A percentile compares a stretch with the other conserved stretches of the same genome.
phyloP scores from a whole-genome alignment of 1,140 invertebrate species.

The Trichonephila inaurata region DNA sequence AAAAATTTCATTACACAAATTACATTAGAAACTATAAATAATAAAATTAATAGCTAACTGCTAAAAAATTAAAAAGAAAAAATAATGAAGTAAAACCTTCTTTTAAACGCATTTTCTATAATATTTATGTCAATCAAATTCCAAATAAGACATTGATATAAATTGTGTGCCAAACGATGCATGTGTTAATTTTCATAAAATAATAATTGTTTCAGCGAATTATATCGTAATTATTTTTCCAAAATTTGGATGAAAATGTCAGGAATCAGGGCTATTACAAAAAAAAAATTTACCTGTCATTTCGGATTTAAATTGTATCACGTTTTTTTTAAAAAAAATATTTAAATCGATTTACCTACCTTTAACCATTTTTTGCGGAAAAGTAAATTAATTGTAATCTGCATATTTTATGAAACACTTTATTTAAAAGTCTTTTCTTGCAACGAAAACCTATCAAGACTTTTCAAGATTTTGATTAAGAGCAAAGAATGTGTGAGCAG shows the following conservation, averaged over 20 bases:
- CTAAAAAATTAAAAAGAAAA: too few species aligned
- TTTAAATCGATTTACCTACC: not conserved
- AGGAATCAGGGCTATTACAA: not conserved
- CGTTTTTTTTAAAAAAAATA: not conserved
- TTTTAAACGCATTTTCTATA: too few species aligned
- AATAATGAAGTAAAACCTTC: too few species aligned
- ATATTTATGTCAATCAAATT: too few species aligned
- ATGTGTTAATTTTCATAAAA: not conserved
- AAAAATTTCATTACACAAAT: too few species aligned
- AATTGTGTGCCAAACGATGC: not conserved
- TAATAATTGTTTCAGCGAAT: not conserved
- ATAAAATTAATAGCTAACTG: too few species aligned
- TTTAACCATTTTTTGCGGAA: not conserved
- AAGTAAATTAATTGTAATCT: not conserved
- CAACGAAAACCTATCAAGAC: not conserved
- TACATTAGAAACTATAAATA: too few species aligned
- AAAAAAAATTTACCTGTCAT: not conserved
- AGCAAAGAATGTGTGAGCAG: not conserved
- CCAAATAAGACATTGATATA: too few species aligned
- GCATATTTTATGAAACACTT: not conserved
- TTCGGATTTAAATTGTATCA: not conserved
- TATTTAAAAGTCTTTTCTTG: not conserved
- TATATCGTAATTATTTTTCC: not conserved
- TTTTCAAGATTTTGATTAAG: conserved; percentile 8
- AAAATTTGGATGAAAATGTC: not conserved